phyloP scores from a whole-genome alignment of 2,888 invertebrate genomes.

The Athalia circularis region DNA sequence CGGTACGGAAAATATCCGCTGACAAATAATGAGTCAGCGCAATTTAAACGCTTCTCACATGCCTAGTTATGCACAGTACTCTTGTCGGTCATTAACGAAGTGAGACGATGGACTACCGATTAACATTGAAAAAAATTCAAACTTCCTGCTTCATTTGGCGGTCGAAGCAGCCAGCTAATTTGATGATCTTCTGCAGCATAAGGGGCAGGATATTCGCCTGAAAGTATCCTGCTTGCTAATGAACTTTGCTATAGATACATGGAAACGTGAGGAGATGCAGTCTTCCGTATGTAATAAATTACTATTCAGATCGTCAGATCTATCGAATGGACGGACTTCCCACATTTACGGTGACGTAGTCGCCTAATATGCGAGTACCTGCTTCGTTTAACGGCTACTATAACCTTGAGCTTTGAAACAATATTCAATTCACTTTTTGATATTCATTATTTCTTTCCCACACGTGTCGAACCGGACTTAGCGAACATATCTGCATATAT shows the following conservation, averaged over 20 bases:
- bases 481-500: too few species aligned
- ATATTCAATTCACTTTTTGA: too few species aligned
- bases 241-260: constrained; percentile 6
- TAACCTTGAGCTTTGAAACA: too few species aligned
- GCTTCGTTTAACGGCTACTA: too few species aligned
- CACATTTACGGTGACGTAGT: constrained; percentile 35
- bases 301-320: constrained; percentile 31
- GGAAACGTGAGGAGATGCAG: constrained; percentile 3
- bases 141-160: constrained; percentile 8
- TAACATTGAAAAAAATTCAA: constrained; percentile 7
- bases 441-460: too few species aligned
- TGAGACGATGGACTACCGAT: constrained; percentile 17
- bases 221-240: constrained; percentile 33
- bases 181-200: neutral
- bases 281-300: constrained; percentile 41
- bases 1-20: neutral
- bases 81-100: neutral
- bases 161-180: constrained; percentile 15
- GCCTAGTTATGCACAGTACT: neutral
- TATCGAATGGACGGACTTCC: constrained; percentile 31
- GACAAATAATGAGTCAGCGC: neutral
- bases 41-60: neutral
- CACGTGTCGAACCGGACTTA: too few species aligned
- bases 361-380: neutral
- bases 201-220: constrained; percentile 27